Percentiles rank a stretch among this genome's conserved stretches.
phyloP scores from a whole-genome alignment of 2,797 vertebrate species.

The Sebastes trivittatus region DNA sequence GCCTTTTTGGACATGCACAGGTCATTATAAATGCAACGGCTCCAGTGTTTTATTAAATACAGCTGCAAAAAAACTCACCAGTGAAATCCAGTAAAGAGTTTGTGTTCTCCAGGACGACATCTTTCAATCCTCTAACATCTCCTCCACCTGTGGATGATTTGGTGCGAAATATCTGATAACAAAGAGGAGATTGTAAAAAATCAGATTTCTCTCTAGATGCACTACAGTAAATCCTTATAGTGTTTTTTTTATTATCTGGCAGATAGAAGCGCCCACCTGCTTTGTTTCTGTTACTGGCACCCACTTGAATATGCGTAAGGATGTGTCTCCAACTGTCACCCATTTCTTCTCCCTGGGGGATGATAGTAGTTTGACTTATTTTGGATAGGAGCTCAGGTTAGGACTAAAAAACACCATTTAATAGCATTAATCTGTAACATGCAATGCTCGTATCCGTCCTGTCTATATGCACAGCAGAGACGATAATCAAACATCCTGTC shows the following conservation, averaged over 20 bases:
- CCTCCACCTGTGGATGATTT: slow-evolving; percentile 86
- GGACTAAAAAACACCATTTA: not conserved
- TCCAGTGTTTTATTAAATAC: not conserved
- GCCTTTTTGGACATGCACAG: accelerated
- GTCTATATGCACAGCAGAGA: not conserved
- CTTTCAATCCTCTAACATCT: slow-evolving; percentile 87
- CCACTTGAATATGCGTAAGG: slow-evolving; percentile 98
- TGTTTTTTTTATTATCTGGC: not conserved
- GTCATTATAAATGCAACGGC: not conserved
- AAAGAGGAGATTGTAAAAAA: not conserved
- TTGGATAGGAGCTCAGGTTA: not conserved
- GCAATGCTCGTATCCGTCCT: slow-evolving; percentile 16
- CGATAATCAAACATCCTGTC: not conserved
- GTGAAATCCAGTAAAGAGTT: slow-evolving; percentile 95
- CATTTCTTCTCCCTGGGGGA: slow-evolving; percentile 96
- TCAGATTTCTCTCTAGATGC: not conserved
- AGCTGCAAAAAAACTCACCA: slow-evolving; percentile 78
- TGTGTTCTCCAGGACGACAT: slow-evolving; percentile 89
- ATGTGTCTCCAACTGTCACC: slow-evolving; percentile 98
- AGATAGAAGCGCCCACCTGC: slow-evolving; percentile 83
- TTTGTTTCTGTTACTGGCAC: slow-evolving; percentile 96
- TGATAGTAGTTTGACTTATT: slow-evolving; percentile 13
- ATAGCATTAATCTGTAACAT: slow-evolving; percentile 12
- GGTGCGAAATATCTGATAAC: slow-evolving; percentile 91
- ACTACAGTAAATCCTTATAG: not conserved